A percentile compares a stretch with the other conserved stretches of the same genome.
Evolutionary conservation across 2,888 invertebrate genomes (phyloP).

Genomic region (Caenorhabditis parvicauda): DNA sequence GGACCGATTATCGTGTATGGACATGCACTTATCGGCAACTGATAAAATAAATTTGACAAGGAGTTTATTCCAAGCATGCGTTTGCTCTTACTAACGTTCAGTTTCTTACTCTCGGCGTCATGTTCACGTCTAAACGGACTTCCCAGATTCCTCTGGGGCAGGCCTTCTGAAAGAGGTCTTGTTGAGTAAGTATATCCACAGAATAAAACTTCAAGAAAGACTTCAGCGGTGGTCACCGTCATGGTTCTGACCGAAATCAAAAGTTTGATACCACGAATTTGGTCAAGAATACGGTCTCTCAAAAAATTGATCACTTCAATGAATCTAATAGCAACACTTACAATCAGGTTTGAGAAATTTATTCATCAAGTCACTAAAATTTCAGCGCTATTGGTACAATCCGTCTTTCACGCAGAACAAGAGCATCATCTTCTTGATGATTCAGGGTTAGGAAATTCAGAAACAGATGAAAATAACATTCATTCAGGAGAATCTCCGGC

Average conservation of each 20-base stretch:
- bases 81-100: too few species aligned
- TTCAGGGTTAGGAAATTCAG: constrained; percentile 21
- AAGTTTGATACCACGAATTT: constrained; percentile 1
- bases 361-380: background rate
- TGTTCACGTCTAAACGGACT: too few species aligned
- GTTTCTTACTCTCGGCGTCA: too few species aligned
- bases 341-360: constrained; percentile 15
- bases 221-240: background rate
- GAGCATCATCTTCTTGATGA: constrained; percentile 41
- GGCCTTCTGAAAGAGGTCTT: background rate
- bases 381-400: constrained; percentile 46
- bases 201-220: too few species aligned
- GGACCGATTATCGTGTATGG: too few species aligned
- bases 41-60: too few species aligned
- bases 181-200: background rate
- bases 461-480: background rate
- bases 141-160: background rate
- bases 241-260: background rate
- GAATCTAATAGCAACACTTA: constrained; percentile 18
- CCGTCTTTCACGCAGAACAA: constrained; percentile 22
- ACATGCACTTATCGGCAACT: too few species aligned
- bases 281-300: constrained; percentile 3
- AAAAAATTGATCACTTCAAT: constrained; percentile 36
- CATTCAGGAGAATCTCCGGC: constrained; percentile 28
- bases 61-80: too few species aligned